A percentile compares a stretch with the other conserved stretches of the same genome.
phyloP scores from a whole-genome alignment of 2,113 vertebrate genomes.

The Menura novaehollandiae region DNA sequence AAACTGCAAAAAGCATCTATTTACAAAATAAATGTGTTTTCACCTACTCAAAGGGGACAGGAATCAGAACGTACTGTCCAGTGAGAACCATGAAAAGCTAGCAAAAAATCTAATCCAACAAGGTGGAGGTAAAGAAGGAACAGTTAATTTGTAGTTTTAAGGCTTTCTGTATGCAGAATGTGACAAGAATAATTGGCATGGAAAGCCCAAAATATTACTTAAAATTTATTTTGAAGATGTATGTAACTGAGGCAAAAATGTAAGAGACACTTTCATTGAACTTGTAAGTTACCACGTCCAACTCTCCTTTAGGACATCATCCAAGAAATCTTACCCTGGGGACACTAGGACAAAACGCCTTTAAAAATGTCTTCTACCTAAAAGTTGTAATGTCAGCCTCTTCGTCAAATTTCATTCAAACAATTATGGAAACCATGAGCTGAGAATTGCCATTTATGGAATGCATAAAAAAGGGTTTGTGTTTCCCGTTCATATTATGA shows the following conservation, averaged over 20 bases:
- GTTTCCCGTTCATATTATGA: not conserved
- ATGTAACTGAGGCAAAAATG: not conserved
- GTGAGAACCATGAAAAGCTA: not conserved
- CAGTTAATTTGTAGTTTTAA: not conserved
- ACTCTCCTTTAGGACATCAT: conserved; percentile 1
- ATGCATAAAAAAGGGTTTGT: not conserved
- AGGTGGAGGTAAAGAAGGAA: conserved; percentile 12
- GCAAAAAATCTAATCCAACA: not conserved
- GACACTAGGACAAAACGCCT: not conserved
- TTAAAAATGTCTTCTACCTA: not conserved
- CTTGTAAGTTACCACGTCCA: not conserved
- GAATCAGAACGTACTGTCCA: not conserved
- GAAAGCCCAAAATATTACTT: not conserved
- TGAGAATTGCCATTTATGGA: not conserved
- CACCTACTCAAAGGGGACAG: not conserved
- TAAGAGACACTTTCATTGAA: not conserved
- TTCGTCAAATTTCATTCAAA: not conserved
- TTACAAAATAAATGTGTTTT: not conserved
- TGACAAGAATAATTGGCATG: not conserved
- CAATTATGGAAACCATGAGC: not conserved
- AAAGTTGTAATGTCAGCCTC: not conserved
- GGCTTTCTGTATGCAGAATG: not conserved
- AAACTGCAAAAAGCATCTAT: not conserved
- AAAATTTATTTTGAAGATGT: not conserved
- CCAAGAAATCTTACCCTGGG: not conserved